Conservation (phyloP, 2,888 invertebrate species). For the Pemphredon lugubris region DNA sequence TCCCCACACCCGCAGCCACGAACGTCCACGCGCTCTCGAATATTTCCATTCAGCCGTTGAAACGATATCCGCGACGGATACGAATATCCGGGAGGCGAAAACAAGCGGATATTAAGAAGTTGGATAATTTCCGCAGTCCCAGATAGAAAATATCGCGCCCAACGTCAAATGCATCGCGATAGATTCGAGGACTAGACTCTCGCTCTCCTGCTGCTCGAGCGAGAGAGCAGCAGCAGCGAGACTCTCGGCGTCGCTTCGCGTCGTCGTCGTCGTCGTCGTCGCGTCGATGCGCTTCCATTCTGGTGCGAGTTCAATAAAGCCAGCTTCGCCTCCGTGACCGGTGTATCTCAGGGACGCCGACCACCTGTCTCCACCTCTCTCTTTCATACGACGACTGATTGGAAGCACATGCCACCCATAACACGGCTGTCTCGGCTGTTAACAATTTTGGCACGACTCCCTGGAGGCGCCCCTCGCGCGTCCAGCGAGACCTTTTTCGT, state of each 20-base stretch:
- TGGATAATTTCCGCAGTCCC: slow-evolving; percentile 32
- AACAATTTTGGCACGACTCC: slow-evolving; percentile 69
- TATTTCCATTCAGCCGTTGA: slow-evolving; percentile 4
- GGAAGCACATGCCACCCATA: slow-evolving; percentile 65
- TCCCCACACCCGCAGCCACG: not conserved
- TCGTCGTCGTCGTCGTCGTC: no score
- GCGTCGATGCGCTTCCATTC: slow-evolving; percentile 41
- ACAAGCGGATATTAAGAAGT: slow-evolving; percentile 48
- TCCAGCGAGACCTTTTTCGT: slow-evolving; percentile 23
- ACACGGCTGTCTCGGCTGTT: slow-evolving; percentile 63
- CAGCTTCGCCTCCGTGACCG: slow-evolving; percentile 49
- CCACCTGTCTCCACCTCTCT: slow-evolving; percentile 61
- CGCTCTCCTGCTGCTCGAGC: no score
- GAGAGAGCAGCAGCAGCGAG: no score
- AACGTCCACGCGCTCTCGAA: not conserved
- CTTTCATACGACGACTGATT: slow-evolving; percentile 56
- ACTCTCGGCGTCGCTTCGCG: slow-evolving; percentile 25
- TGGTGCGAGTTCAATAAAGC: slow-evolving; percentile 56
- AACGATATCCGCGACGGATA: slow-evolving; percentile 29
- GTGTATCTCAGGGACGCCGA: slow-evolving; percentile 61
- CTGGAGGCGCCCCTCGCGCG: slow-evolving; percentile 45
- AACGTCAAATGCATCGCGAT: slow-evolving; percentile 28
- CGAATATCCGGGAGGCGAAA: slow-evolving; percentile 44
- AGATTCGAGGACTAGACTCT: slow-evolving; percentile 24
- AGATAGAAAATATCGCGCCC: slow-evolving; percentile 37